These are phyloP conservation scores for Datnioides undecimradiatus DNA, from an alignment of 2,113 vertebrate genomes.

Conservation along the genomic window DNA sequence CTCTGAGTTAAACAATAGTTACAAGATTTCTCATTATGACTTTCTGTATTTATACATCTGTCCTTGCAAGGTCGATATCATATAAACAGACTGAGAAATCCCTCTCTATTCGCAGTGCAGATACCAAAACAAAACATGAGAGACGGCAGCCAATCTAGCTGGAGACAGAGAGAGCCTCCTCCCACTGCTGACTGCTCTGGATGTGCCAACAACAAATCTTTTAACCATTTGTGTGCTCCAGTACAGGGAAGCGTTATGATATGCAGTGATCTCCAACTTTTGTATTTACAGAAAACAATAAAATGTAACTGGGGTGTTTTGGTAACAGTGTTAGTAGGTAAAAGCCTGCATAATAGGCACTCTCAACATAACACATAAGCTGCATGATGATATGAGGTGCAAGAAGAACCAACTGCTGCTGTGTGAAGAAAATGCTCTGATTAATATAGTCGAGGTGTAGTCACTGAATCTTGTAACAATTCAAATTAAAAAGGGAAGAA, in stretches of 20 bases:
- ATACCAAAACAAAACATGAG: constrained; percentile 62
- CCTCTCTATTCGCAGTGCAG: constrained; percentile 37
- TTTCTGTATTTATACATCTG: constrained; percentile 27
- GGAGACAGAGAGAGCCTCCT: constrained; percentile 66
- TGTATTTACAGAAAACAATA: constrained; percentile 61
- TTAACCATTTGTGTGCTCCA: constrained; percentile 66
- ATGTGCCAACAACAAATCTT: constrained; percentile 62
- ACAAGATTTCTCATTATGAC: constrained; percentile 23
- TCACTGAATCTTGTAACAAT: background rate
- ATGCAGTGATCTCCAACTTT: background rate
- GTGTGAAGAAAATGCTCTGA: background rate
- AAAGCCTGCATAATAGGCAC: background rate
- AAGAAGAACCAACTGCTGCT: background rate
- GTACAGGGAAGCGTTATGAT: background rate
- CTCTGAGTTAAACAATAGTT: background rate
- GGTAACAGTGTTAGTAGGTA: constrained; percentile 6
- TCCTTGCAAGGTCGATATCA: constrained; percentile 41
- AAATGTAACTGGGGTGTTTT: constrained; percentile 52
- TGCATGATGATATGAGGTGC: background rate
- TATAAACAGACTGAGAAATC: constrained; percentile 53
- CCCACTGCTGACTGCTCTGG: constrained; percentile 60
- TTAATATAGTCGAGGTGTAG: too few species aligned
- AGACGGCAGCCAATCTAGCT: constrained; percentile 60
- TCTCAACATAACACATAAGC: constrained; percentile 1
- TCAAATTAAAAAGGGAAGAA: constrained; percentile 9